These are phyloP conservation scores for Hyperopisus bebe DNA, from an alignment of 2,113 vertebrate genomes.

Conservation along the genomic window DNA sequence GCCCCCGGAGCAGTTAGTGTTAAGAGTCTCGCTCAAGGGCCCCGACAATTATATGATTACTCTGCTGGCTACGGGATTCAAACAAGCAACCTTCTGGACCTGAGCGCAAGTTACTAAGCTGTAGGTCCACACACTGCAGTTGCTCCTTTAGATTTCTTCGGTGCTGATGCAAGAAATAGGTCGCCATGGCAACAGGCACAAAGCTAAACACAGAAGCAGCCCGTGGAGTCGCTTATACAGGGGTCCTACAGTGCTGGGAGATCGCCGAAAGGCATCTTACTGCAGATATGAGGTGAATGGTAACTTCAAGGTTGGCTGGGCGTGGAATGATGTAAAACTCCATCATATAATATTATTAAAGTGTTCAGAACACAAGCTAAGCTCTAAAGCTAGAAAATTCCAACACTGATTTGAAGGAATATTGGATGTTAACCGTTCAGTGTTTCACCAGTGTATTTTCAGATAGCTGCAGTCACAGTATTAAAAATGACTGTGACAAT, in stretches of 20 bases:
- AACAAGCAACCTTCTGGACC: background rate
- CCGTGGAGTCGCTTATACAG: background rate
- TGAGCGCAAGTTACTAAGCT: background rate
- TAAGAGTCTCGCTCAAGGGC: background rate
- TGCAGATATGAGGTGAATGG: background rate
- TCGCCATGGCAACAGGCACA: constrained; percentile 15
- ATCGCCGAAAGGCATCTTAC: background rate
- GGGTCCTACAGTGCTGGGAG: background rate
- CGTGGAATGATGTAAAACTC: background rate
- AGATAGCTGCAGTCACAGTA: background rate
- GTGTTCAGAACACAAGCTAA: background rate
- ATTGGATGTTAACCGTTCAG: background rate
- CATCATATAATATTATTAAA: background rate
- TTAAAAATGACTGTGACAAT: background rate
- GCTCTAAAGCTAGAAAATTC: background rate
- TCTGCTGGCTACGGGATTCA: background rate
- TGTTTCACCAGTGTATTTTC: background rate
- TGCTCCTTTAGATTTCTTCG: constrained; percentile 1
- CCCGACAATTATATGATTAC: background rate
- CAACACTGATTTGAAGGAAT: background rate
- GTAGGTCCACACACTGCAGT: background rate
- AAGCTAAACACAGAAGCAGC: background rate
- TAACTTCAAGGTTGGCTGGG: background rate
- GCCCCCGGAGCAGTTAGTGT: background rate
- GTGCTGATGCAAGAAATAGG: background rate